phyloP scores from a whole-genome alignment of 2,113 vertebrate species.

The Orientallactaga bullata region DNA sequence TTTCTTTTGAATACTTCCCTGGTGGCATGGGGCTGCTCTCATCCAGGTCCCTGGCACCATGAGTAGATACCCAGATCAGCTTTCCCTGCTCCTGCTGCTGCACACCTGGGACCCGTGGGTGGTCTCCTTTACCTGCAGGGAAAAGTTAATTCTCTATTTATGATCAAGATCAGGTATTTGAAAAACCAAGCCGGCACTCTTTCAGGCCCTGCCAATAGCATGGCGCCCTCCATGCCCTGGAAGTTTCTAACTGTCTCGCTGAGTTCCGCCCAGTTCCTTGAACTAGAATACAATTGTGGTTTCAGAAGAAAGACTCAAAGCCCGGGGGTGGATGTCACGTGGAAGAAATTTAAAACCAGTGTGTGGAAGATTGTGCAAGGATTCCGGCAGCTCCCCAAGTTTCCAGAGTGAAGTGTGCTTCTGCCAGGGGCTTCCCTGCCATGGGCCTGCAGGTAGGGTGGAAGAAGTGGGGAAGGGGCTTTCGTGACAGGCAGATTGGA shows the following conservation, averaged over 20 bases:
- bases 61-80: accelerated
- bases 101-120: background rate
- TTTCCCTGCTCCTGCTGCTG: background rate
- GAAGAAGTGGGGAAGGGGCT: background rate
- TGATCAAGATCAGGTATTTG: background rate
- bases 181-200: background rate
- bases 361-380: background rate
- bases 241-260: background rate
- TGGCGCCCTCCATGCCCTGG: background rate
- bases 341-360: background rate
- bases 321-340: background rate
- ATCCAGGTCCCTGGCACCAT: accelerated
- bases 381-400: accelerated
- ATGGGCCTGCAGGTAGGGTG: background rate
- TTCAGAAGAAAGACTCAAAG: conserved; percentile 13
- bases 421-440: background rate
- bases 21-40: background rate
- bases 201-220: accelerated
- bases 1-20: background rate
- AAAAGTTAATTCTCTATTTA: background rate
- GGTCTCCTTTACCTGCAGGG: background rate
- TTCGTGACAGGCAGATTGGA: no score
- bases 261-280: background rate
- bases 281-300: background rate
- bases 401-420: background rate